Percentiles rank a stretch among this genome's conserved stretches.
phyloP scores from a whole-genome alignment of 2,888 invertebrate species.

The Torymus aiolomorphi region DNA sequence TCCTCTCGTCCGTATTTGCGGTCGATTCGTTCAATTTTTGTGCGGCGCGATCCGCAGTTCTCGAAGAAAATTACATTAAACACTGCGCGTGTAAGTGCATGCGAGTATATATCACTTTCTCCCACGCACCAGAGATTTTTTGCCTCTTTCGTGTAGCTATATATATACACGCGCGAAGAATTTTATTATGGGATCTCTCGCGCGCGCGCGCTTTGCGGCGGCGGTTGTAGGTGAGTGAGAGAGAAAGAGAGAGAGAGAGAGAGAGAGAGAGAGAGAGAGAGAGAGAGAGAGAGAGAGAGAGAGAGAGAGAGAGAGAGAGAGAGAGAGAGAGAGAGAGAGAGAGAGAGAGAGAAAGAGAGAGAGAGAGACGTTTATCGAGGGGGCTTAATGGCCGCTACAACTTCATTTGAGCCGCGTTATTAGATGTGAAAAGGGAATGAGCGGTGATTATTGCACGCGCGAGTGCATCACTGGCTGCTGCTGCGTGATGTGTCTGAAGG shows the following conservation, averaged over 20 bases:
- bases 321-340: too few relatives aligned
- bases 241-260: neutral
- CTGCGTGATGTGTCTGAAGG: too few relatives aligned
- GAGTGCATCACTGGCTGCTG: too few relatives aligned
- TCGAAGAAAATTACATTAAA: conserved; percentile 46
- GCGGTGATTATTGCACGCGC: too few relatives aligned
- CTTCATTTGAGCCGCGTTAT: too few relatives aligned
- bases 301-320: neutral
- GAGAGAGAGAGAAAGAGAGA: too few relatives aligned
- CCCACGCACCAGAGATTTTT: neutral
- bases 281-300: conserved; percentile 13
- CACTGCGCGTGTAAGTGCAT: neutral
- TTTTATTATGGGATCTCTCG: neutral
- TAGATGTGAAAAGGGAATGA: too few relatives aligned
- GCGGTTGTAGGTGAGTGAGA: neutral
- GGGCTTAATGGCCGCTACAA: too few relatives aligned
- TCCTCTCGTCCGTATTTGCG: neutral
- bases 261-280: conserved; percentile 3
- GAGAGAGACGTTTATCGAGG: too few relatives aligned
- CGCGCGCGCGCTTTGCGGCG: conserved; percentile 31
- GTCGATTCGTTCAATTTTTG: conserved; percentile 40
- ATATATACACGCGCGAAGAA: neutral
- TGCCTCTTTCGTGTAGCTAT: neutral
- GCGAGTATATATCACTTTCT: conserved; percentile 40
- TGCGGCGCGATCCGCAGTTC: conserved; percentile 33